These are phyloP conservation scores for Scaeva pyrastri DNA, from an alignment of 2,888 invertebrate species.

Conservation along the genomic window DNA sequence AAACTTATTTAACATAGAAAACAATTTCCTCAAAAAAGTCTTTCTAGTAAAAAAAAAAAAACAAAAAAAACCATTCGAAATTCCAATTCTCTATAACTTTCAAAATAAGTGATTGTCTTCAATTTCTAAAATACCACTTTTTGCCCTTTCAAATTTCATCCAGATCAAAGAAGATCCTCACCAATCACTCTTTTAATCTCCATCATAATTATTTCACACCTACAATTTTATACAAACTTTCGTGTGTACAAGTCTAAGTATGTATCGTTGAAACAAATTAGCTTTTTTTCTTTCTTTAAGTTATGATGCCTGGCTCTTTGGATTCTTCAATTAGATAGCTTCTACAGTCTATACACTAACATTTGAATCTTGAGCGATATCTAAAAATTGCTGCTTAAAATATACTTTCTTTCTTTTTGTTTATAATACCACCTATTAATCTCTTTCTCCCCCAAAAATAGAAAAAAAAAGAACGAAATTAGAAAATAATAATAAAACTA, in stretches of 20 bases:
- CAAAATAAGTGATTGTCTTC: conserved; percentile 1
- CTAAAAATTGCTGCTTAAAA: conserved; percentile 34
- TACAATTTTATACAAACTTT: not conserved
- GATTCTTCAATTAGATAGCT: too few species aligned
- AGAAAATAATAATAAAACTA: not conserved
- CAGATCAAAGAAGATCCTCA: conserved; percentile 29
- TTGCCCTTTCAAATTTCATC: not conserved
- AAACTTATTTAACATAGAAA: too few species aligned
- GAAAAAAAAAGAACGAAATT: not conserved
- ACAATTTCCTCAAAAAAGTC: too few species aligned
- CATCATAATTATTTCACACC: conserved; percentile 15
- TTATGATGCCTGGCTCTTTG: too few species aligned
- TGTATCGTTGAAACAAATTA: conserved; percentile 12
- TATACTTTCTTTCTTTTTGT: conserved; percentile 66
- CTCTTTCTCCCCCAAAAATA: conserved; percentile 16
- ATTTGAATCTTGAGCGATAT: conserved; percentile 29
- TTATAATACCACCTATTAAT: not conserved
- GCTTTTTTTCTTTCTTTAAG: too few species aligned
- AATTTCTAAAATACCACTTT: not conserved
- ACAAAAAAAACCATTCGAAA: not conserved
- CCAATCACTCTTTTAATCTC: not conserved
- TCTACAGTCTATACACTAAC: not conserved
- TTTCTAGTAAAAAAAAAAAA: too few species aligned
- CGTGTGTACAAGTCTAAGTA: too few species aligned
- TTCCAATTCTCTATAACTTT: not conserved